Percentiles rank a stretch among this genome's conserved stretches.
Conservation (phyloP, 2,113 vertebrate species). For the Arizona elegans region DNA sequence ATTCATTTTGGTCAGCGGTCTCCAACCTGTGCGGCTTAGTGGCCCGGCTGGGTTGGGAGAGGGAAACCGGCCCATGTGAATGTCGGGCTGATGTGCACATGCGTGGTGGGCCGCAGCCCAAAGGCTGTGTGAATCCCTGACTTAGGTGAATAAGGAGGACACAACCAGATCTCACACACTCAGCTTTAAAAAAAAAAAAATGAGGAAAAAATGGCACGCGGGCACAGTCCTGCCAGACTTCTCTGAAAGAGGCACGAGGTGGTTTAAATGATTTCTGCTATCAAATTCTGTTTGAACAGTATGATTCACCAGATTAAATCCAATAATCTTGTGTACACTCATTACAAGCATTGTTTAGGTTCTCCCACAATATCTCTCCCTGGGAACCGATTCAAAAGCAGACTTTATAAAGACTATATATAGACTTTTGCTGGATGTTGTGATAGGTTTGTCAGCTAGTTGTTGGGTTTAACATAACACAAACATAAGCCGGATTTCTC, state of each 20-base stretch:
- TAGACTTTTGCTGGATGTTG: neutral
- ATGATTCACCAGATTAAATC: neutral
- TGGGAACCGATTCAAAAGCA: neutral
- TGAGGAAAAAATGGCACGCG: neutral
- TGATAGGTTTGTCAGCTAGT: neutral
- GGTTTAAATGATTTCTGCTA: neutral
- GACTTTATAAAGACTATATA: neutral
- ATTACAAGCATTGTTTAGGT: neutral
- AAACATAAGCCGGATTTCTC: neutral
- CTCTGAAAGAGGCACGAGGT: neutral
- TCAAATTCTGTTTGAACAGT: neutral
- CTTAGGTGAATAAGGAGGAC: neutral
- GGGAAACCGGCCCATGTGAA: too few species aligned
- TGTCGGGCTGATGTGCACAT: too few species aligned
- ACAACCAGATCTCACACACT: neutral
- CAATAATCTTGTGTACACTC: neutral
- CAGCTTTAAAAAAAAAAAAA: neutral
- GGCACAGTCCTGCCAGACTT: neutral
- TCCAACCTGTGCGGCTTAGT: too few species aligned
- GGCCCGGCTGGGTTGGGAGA: too few species aligned
- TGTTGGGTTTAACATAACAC: neutral
- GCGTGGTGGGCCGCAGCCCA: too few species aligned
- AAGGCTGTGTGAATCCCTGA: neutral
- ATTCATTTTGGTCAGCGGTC: too few species aligned
- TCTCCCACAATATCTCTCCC: neutral